Base-by-base conservation (phyloP, 2,113 vertebrate genomes). In the Grus americana region DNA sequence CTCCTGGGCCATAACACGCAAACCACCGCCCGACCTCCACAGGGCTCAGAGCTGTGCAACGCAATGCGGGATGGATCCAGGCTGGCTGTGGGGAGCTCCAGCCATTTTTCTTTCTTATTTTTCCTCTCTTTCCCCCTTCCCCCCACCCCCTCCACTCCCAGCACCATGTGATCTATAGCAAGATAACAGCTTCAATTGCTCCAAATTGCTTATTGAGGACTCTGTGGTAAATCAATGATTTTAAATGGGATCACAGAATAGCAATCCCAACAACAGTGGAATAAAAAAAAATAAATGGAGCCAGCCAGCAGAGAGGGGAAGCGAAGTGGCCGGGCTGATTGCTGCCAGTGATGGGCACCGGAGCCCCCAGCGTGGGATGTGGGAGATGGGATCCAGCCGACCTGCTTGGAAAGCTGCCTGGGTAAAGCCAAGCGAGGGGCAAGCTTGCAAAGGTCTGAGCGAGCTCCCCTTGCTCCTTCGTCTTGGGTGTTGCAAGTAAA, bases 181-280 rank as follows among this genome's bases (percentile, higher is more conserved):
- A 81, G 94, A 63, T 46, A 91, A 91, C 66, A 58, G 88, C 88
- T 80, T 78, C 90, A 87, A 85, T 89, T 15, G 65, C 88, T 94
- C 93, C 86, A 82, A 84, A 95, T 94, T 76, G 85, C 92, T 96
- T 85, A 88, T 92, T 59, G 93, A 94, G 90, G 93, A 67, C 76
- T 74, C 15, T 4, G 85, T 17, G 90, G 79, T 67, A 93, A 97
- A 96, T 97, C 97, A 61, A 81, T 94, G 96, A 8, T 49, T 95
- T 86, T 61, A 89, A 94, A 95, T 82, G 93, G 95, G 76, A 88
- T 92, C 52, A 49, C 55, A 30, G 68, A 82, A 32, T 19, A 68
- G 92, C 75, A 86, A 95, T 83, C 49, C 95, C 72, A 44, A 42
- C 67, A 67, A 29, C 76, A 66, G 88, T 0, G 0, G 79, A 78